Evolutionary conservation across 2,113 vertebrate species (phyloP).

Genomic region (Callipepla californica): DNA sequence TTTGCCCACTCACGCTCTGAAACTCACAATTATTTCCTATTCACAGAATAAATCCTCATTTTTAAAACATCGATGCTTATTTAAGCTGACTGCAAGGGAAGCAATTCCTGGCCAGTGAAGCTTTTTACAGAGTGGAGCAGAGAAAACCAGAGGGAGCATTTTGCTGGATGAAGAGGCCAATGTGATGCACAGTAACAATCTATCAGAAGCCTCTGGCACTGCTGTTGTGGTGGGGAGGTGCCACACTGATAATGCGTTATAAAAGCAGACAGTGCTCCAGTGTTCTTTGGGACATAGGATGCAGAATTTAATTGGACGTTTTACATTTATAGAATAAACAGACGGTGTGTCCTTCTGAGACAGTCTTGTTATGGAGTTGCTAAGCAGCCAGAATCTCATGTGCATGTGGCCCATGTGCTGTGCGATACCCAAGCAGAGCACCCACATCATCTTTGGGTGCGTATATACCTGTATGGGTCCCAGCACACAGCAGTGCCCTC

Average conservation of each 20-base stretch:
- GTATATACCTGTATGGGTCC: not conserved
- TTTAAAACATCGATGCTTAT: not conserved
- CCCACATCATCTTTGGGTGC: not conserved
- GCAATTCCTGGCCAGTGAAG: not conserved
- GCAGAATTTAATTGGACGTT: not conserved
- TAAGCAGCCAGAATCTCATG: not conserved
- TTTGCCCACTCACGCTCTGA: not conserved
- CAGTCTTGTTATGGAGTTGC: not conserved
- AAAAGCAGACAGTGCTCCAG: not conserved
- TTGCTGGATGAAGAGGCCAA: not conserved
- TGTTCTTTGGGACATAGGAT: not conserved
- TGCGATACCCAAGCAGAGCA: fast-evolving
- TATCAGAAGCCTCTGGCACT: not conserved
- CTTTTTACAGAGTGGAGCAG: not conserved
- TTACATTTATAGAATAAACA: conserved; percentile 31
- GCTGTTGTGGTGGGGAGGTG: not conserved
- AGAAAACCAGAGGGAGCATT: not conserved
- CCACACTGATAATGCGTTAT: not conserved
- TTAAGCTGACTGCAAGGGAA: not conserved
- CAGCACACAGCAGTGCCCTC: not conserved
- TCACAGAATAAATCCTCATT: not conserved
- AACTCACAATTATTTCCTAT: not conserved
- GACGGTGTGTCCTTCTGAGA: not conserved
- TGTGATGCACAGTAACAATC: not conserved
- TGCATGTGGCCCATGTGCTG: not conserved